Evolutionary conservation across 2,888 invertebrate genomes (phyloP), one percentile per base, ranked within the genome.

Genomic region (Dromius quadrimaculatus): DNA sequence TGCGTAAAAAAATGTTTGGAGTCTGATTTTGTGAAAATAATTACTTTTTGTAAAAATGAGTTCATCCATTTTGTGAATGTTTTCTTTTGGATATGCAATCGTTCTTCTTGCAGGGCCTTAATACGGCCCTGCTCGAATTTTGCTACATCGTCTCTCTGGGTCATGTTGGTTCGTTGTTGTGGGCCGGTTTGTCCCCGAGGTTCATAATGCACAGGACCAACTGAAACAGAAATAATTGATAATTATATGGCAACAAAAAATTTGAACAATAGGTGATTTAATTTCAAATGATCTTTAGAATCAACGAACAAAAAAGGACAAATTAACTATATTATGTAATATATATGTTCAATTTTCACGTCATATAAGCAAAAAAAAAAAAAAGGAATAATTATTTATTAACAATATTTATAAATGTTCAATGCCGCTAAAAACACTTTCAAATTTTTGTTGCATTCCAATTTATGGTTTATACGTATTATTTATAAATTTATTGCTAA

Each of bases 1-100:
- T n/a, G n/a, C n/a, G n/a, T n/a, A n/a, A n/a, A n/a, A n/a, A n/a
- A n/a, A n/a, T n/a, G n/a, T n/a, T n/a, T n/a, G n/a, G n/a, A n/a
- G n/a, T n/a, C n/a, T n/a, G n/a, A n/a, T n/a, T n/a, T n/a, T n/a
- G n/a, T n/a, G n/a, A n/a, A n/a, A n/a, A n/a, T n/a, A n/a, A n/a
- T 76, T 79, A 96, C 97, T 92, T 96, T 97, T 81, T 93, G 90
- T 78, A 97, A 85, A 84, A 97, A 97, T 15, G 95, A 96, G 85
- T 97, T 97, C 92, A 97, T 94, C 97, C 97, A 97, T 95, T 99
- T 99, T 77, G 98, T 98, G 85, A 99, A 99, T 23, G 99, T 99
- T 85, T 99, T 99, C 89, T 98, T 98, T 86, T 99, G 99, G 77
- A 99, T 98, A 84, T 96, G 93, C 75, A 98, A 87, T 71, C 98